phyloP scores from a whole-genome alignment of 2,113 vertebrate species.

The Cynoglossus semilaevis region DNA sequence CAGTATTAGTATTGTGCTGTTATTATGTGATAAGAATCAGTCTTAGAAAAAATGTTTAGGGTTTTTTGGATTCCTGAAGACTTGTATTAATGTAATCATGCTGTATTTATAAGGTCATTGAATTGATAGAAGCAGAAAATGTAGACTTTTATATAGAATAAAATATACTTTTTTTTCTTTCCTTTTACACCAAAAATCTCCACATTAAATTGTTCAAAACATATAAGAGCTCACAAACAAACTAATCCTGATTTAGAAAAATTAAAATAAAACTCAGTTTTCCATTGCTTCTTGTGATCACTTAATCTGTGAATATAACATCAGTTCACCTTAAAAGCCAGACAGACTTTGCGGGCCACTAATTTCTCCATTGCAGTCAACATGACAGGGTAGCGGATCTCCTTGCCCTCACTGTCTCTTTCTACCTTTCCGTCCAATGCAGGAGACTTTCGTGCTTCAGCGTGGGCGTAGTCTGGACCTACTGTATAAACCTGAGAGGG shows the following conservation, averaged over 20 bases:
- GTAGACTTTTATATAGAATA: too few relatives aligned
- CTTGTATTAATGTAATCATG: too few relatives aligned
- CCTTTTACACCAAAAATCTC: too few relatives aligned
- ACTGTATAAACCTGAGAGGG: conserved; percentile 93
- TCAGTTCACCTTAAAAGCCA: conserved; percentile 89
- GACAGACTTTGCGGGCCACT: conserved; percentile 94
- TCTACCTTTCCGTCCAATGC: conserved; percentile 96
- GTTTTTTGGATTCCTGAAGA: too few relatives aligned
- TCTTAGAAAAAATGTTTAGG: too few relatives aligned
- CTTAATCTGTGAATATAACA: not conserved
- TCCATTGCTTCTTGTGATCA: not conserved
- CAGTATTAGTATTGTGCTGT: too few relatives aligned
- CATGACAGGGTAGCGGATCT: conserved; percentile 97
- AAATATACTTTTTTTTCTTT: too few relatives aligned
- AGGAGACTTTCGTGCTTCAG: conserved; percentile 94
- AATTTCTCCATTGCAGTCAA: conserved; percentile 97
- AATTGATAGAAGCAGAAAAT: too few relatives aligned
- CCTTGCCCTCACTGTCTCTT: conserved; percentile 94
- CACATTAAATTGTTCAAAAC: too few relatives aligned
- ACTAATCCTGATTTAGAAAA: not conserved
- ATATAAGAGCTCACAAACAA: too few relatives aligned
- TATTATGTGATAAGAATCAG: too few relatives aligned
- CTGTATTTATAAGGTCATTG: too few relatives aligned
- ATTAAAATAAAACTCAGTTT: not conserved
- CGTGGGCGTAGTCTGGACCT: conserved; percentile 94